Base-by-base conservation (phyloP, 1,140 invertebrate genomes). In the Oryctes rhinoceros region DNA sequence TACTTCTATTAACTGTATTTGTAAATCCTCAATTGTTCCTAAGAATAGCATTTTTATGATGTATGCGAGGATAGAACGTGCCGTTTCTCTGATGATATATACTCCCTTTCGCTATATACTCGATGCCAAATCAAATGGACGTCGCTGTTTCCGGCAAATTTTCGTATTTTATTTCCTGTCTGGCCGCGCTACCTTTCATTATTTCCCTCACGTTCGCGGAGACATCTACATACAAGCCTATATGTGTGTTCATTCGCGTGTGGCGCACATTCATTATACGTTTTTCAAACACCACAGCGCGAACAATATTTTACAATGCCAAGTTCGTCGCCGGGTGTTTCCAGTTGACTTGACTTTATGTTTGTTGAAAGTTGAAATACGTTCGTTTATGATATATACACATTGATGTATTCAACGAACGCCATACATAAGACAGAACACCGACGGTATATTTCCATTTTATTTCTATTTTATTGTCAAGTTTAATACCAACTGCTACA, bases 101-200 rank as follows among this genome's bases (percentile, higher is more conserved):
- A 39, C 7, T 39, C 7, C 7, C 7, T 4, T 39, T 39, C 7
- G 7, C 39, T 39, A 39, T 7, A 39, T 4, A 39, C 39, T 39
- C 53, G 15, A n/a, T 59, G 53, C 53, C 53, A 59, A 59, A 59
- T 18, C 15, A 59, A n/a, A 59, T 59, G n/a, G 15, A 59, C 53
- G 18, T 59, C 53, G 15, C 15, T 18, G 53, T 59, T 59, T 59
- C 53, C 53, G 53, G 53, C 53, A 59, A 59, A 59, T 59, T 59
- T 59, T 59, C 13, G 53, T 59, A 15, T 59, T 59, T 59, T 59
- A 59, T 59, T 59, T 59, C 53, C 53, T 59, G 53, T 59, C 53
- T 59, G 13, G 15, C 4, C 13, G 7, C 1, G 53, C 4, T 59
- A 59, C 53, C 53, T 15, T 59, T 59, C 5, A 59, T 59, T 15